A percentile compares a stretch with the other conserved stretches of the same genome.
These are phyloP conservation scores for Dromaius novaehollandiae DNA, from an alignment of 2,113 vertebrate genomes.

Conservation along the genomic window DNA sequence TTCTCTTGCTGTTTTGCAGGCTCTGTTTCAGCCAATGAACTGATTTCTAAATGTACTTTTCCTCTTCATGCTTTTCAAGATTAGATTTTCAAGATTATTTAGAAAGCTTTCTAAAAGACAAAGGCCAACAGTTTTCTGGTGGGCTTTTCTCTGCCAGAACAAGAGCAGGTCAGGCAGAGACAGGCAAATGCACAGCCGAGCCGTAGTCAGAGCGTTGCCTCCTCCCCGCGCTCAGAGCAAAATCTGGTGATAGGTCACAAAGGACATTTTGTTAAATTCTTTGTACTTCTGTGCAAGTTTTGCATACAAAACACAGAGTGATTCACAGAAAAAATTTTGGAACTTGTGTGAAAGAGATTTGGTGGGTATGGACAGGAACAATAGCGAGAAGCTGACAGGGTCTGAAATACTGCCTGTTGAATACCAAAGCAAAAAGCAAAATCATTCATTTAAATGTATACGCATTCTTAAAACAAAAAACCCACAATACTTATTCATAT, in stretches of 20 bases:
- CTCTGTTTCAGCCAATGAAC: not conserved
- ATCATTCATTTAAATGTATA: not conserved
- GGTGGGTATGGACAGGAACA: not conserved
- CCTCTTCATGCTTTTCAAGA: not conserved
- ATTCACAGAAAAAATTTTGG: not conserved
- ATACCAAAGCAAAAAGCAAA: slow-evolving; percentile 27
- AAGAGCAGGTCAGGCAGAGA: not conserved
- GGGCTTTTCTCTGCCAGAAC: not conserved
- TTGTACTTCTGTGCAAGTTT: not conserved
- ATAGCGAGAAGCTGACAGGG: not conserved
- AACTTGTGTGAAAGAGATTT: slow-evolving; percentile 15
- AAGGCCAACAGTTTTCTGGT: slow-evolving; percentile 4
- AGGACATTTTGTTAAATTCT: not conserved
- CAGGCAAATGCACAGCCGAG: not conserved
- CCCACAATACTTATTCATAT: not conserved
- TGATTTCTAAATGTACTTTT: not conserved
- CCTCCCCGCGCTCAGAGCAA: not conserved
- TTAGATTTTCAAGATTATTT: not conserved
- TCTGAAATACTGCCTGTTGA: slow-evolving; percentile 2
- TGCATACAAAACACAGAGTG: not conserved
- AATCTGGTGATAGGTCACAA: not conserved
- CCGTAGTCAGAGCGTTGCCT: not conserved
- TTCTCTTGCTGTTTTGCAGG: not conserved
- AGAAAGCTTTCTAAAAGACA: not conserved
- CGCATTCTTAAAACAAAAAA: not conserved